Evolutionary conservation across 2,113 vertebrate genomes (phyloP), one percentile per base, ranked within the genome.

Genomic region (Neolamprologus modestus): DNA sequence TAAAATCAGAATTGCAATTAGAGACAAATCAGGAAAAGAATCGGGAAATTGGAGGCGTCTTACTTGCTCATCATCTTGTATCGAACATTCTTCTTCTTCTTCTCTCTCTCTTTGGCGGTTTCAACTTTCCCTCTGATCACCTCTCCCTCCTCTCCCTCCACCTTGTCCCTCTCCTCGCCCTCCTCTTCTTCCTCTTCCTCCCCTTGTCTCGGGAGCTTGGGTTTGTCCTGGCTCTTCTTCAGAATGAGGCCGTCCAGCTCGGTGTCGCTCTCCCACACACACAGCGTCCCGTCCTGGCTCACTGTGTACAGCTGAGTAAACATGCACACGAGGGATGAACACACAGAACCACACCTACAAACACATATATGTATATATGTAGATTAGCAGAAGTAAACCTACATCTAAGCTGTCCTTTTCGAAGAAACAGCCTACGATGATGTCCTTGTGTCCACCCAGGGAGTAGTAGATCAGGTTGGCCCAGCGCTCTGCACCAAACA

Each of bases 401-500:
- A 99, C 98, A 81, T 99, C 97, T n/a, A 99, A 95, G 87, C 98
- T 99, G 96, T 95, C 94, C 90, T 97, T 97, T 92, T 98, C 98
- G 28, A 99, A 99, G 95, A 99, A 99, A 84, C 98, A 99, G 78
- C 97, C 98, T 40, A 99, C 96, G 0, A 99, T 96, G 45, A 97
- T 8, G 9, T 99, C 98, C 88, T 98, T 99, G 93, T 99, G 99
- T 10, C 99, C 99, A 2, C 98, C 98, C 45, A 99, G 95, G 0
- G 97, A 97, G 55, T 99, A 99, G 95, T 98, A 99, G 94, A 99
- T 97, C 63, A 99, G 97, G 90, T 99, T 99, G 82, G 91, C 96
- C 98, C 98, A 99, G 91, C 98, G 98, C 85, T 99, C 97, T 0
- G 98, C 98, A 81, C 98, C 98, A 14, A 99, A 99, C 86, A 99